Evolutionary conservation across 2,888 invertebrate species (phyloP).

Genomic region (Craniophora ligustri): DNA sequence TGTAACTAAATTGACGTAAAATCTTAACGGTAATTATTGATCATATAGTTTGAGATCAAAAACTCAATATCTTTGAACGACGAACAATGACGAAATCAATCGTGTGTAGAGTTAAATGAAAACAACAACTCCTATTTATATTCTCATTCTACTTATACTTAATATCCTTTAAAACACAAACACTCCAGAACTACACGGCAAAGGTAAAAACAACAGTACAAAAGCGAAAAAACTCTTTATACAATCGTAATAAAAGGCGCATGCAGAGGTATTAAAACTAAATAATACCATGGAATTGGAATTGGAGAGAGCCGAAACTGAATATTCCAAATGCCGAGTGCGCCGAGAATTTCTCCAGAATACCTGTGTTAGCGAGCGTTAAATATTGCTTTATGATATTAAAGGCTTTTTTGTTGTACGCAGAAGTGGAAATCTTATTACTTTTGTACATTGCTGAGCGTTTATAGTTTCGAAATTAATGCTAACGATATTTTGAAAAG

Average conservation of each 20-base stretch:
- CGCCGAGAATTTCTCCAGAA: conserved; percentile 39
- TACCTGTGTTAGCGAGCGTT: conserved; percentile 37
- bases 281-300: conserved; percentile 39
- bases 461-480: too few relatives aligned
- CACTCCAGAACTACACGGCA: conserved; percentile 7
- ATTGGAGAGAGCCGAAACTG: conserved; percentile 39
- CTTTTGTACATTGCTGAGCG: background rate
- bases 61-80: too few relatives aligned
- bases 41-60: too few relatives aligned
- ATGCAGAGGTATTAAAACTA: conserved; percentile 42
- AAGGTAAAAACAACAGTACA: conserved; percentile 13
- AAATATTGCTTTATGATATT: conserved; percentile 39
- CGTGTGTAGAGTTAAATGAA: too few relatives aligned
- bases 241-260: conserved; percentile 32
- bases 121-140: background rate
- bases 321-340: conserved; percentile 49
- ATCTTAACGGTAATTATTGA: too few relatives aligned
- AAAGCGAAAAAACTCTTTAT: conserved; percentile 20
- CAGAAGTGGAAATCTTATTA: background rate
- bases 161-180: conserved; percentile 1
- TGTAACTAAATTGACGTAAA: too few relatives aligned
- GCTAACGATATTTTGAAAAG: too few relatives aligned
- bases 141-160: background rate
- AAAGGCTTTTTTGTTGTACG: conserved; percentile 23
- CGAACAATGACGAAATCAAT: too few relatives aligned